phyloP scores from a whole-genome alignment of 1,140 invertebrate genomes.

The Euschistus heros region DNA sequence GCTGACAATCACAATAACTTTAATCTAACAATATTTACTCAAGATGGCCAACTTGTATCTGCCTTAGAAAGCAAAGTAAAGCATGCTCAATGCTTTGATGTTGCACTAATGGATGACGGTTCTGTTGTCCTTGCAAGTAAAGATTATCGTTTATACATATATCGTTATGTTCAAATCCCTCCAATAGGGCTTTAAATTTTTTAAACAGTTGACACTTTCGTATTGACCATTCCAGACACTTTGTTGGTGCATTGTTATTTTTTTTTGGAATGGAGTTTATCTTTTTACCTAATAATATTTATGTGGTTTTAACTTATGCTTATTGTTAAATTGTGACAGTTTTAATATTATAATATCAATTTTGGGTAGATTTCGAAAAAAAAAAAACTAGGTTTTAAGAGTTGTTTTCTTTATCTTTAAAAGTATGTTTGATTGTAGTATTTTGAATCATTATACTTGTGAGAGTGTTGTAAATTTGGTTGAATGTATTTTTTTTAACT shows the following conservation, averaged over 20 bases:
- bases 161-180: constrained; percentile 85
- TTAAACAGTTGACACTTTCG: constrained; percentile 15
- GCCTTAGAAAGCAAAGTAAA: constrained; percentile 98
- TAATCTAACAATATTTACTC: constrained; percentile 95
- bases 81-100: constrained; percentile 99
- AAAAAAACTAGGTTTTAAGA: neutral
- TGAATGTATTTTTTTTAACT: neutral
- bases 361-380: neutral
- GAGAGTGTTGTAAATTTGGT: constrained; percentile 6
- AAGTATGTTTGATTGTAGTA: constrained; percentile 7
- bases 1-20: constrained; percentile 99
- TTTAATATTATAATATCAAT: constrained; percentile 3
- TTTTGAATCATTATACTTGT: neutral
- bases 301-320: neutral
- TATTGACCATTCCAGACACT: constrained; percentile 22
- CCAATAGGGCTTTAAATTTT: constrained; percentile 55
- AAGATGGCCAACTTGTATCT: constrained; percentile 90
- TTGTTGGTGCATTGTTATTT: constrained; percentile 22
- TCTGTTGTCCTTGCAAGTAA: constrained; percentile 97
- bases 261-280: constrained; percentile 12
- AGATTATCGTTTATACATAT: constrained; percentile 98
- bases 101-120: constrained; percentile 98
- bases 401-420: constrained; percentile 2
- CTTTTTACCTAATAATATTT: constrained; percentile 8
- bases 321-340: constrained; percentile 9